A percentile compares a stretch with the other conserved stretches of the same genome.
phyloP scores from a whole-genome alignment of 2,113 vertebrate species.

The Channa argus region DNA sequence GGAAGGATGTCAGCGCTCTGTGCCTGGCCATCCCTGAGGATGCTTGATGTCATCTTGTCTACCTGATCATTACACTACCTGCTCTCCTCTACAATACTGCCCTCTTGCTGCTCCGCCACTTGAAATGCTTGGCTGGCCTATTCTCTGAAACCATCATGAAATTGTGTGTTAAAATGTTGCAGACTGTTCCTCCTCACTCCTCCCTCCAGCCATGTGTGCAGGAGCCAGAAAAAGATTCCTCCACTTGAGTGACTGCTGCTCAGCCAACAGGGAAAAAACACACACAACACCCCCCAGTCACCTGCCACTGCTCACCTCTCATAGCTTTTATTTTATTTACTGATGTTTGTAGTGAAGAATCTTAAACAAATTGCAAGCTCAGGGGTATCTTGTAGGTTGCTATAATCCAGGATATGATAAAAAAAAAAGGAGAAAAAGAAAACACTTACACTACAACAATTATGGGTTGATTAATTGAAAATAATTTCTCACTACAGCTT shows the following conservation, averaged over 20 bases:
- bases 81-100: constrained; percentile 72
- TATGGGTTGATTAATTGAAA: too few relatives aligned
- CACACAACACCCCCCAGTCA: constrained; percentile 23
- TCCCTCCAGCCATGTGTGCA: constrained; percentile 53
- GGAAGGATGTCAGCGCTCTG: constrained; percentile 60
- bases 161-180: constrained; percentile 62
- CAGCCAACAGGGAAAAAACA: constrained; percentile 43
- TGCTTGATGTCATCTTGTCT: constrained; percentile 78
- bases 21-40: constrained; percentile 69
- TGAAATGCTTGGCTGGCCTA: constrained; percentile 80
- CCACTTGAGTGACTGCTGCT: constrained; percentile 48
- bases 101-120: constrained; percentile 74
- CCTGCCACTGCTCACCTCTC: constrained; percentile 14
- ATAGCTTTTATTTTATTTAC: constrained; percentile 18
- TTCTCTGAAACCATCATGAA: constrained; percentile 76
- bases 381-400: too few relatives aligned
- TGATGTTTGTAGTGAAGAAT: neutral
- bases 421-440: too few relatives aligned
- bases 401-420: too few relatives aligned
- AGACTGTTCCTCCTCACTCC: constrained; percentile 53
- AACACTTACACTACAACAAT: too few relatives aligned
- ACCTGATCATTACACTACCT: constrained; percentile 77
- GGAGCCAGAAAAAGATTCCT: constrained; percentile 63
- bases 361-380: too few relatives aligned
- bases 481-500: too few relatives aligned